Evolutionary conservation across 2,888 invertebrate genomes (phyloP).

Genomic region (Meiosimyza decipiens): DNA sequence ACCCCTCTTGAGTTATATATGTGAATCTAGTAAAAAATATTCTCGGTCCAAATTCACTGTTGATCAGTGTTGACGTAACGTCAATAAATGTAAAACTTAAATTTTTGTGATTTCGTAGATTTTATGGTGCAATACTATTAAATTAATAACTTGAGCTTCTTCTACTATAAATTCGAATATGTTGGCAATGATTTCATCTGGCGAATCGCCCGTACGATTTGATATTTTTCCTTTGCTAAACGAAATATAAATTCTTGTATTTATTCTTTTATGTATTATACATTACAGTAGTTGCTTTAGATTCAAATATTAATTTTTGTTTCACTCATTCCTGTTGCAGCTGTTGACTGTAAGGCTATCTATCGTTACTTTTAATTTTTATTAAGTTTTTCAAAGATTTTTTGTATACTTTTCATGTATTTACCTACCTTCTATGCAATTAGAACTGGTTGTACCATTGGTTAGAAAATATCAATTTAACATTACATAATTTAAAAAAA

Average conservation of each 20-base stretch:
- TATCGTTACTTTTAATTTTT: conserved; percentile 1
- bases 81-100: too few species aligned
- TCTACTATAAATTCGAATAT: not conserved
- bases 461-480: conserved; percentile 11
- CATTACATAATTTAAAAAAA: not conserved
- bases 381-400: not conserved
- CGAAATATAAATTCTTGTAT: too few species aligned
- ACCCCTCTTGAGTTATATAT: too few species aligned
- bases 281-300: too few species aligned
- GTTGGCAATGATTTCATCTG: conserved; percentile 10
- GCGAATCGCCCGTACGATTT: not conserved
- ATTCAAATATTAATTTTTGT: not conserved
- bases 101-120: too few species aligned
- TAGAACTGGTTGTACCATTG: conserved; percentile 27
- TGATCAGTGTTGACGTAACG: too few species aligned
- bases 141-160: too few species aligned
- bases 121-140: too few species aligned
- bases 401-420: not conserved
- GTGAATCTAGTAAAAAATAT: too few species aligned
- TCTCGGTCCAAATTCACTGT: too few species aligned
- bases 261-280: too few species aligned
- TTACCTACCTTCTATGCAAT: conserved; percentile 27
- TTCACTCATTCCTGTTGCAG: not conserved
- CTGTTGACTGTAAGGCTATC: not conserved
- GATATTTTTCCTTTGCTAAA: too few species aligned